A percentile compares a stretch with the other conserved stretches of the same genome.
Conservation (phyloP, 2,888 invertebrate species). For the Cryptus viduatorius region DNA sequence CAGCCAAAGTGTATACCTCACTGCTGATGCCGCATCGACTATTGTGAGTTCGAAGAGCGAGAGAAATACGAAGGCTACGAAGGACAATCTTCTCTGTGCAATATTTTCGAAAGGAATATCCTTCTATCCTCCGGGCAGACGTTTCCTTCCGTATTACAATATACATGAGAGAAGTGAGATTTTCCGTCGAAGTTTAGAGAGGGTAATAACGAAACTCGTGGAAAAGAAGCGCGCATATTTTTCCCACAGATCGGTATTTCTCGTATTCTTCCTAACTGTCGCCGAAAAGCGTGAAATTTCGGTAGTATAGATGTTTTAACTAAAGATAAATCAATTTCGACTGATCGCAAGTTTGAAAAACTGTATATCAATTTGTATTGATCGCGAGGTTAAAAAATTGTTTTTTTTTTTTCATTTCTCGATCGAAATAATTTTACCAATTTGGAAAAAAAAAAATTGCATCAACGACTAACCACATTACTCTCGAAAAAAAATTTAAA, state of each 20-base stretch:
- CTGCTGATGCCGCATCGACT: constrained; percentile 23
- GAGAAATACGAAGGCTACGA: constrained; percentile 18
- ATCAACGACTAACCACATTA: neutral
- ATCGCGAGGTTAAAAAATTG: too few relatives aligned
- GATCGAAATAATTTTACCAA: neutral
- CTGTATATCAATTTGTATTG: neutral
- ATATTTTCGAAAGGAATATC: constrained; percentile 54
- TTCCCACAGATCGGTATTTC: constrained; percentile 49
- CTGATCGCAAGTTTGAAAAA: neutral
- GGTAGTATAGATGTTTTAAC: too few relatives aligned
- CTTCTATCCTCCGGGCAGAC: constrained; percentile 37
- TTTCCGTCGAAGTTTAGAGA: constrained; percentile 23
- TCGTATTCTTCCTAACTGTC: neutral
- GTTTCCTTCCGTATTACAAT: constrained; percentile 61
- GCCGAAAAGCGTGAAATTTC: constrained; percentile 19
- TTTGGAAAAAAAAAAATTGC: neutral
- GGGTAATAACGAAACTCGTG: constrained; percentile 33
- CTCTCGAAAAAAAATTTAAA: neutral
- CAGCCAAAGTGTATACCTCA: constrained; percentile 3
- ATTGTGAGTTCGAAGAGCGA: constrained; percentile 47
- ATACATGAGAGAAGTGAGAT: constrained; percentile 27
- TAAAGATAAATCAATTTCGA: neutral
- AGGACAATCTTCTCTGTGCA: constrained; percentile 25
- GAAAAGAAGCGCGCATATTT: constrained; percentile 48
- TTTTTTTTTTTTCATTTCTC: neutral